These are phyloP conservation scores for Actinernus sp. DNA, from an alignment of 92 coral and sea anemone genomes.

Conservation along the genomic window DNA sequence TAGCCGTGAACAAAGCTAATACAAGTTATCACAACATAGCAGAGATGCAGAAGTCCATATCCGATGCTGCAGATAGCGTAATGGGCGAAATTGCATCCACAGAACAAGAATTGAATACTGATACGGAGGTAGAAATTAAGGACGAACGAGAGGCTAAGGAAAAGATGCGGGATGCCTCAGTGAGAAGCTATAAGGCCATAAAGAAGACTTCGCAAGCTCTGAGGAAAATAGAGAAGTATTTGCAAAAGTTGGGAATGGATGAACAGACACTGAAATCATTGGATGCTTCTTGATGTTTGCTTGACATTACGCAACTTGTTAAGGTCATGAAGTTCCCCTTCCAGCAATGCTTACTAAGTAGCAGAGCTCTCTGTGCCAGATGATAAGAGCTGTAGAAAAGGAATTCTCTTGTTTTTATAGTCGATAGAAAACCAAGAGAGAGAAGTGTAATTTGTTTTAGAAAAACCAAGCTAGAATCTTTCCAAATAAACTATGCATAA, in stretches of 20 bases:
- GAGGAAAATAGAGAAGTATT: slow-evolving; percentile 59
- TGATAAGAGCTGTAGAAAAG: too few relatives aligned
- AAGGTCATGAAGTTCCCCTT: too few relatives aligned
- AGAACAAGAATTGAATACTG: slow-evolving; percentile 61
- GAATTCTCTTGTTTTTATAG: too few relatives aligned
- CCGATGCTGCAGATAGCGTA: slow-evolving; percentile 54
- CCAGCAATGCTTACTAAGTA: too few relatives aligned
- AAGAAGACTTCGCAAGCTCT: slow-evolving; percentile 67
- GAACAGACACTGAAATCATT: slow-evolving; percentile 59
- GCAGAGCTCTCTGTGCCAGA: too few relatives aligned
- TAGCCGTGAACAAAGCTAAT: slow-evolving; percentile 75
- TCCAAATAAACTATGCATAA: too few relatives aligned
- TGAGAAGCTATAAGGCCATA: slow-evolving; percentile 51
- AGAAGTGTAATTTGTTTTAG: too few relatives aligned
- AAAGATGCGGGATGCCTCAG: slow-evolving; percentile 72
- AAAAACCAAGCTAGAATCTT: too few relatives aligned
- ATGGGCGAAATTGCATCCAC: slow-evolving; percentile 68
- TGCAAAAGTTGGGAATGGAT: slow-evolving; percentile 66
- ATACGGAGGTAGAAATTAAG: slow-evolving; percentile 67
- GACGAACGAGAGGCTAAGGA: slow-evolving; percentile 77
- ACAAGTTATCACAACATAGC: slow-evolving; percentile 40
- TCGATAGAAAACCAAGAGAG: too few relatives aligned
- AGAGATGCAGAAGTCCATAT: slow-evolving; percentile 58
- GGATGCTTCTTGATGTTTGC: too few relatives aligned
- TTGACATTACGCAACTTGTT: too few relatives aligned